Evolutionary conservation across 2,797 vertebrate genomes (phyloP).

Genomic region (Selene dorsalis): DNA sequence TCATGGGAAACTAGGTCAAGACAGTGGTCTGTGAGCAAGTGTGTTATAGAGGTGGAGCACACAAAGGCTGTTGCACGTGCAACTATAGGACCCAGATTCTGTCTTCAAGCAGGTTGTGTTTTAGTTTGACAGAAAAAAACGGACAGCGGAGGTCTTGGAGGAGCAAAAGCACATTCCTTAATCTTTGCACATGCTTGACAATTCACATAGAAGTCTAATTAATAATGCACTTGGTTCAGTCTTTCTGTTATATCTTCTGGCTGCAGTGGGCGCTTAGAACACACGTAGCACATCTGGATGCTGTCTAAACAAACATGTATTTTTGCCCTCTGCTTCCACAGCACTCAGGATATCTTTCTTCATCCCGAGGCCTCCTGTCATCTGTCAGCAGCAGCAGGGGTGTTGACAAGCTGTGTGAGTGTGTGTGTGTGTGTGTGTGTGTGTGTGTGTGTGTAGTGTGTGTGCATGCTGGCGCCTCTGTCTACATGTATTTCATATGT

Average conservation of each 20-base stretch:
- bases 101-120: conserved; percentile 5
- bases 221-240: conserved; percentile 26
- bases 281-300: conserved; percentile 58
- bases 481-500: neutral
- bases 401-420: conserved; percentile 42
- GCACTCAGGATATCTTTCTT: conserved; percentile 51
- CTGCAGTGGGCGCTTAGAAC: neutral
- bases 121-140: conserved; percentile 16
- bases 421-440: conserved; percentile 2
- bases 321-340: conserved; percentile 49
- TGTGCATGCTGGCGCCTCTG: neutral
- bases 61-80: neutral
- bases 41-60: conserved; percentile 13
- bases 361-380: conserved; percentile 65
- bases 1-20: conserved; percentile 69
- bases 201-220: conserved; percentile 8
- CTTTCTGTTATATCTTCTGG: conserved; percentile 32
- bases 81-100: neutral
- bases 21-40: conserved; percentile 26
- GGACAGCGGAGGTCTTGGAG: neutral
- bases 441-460: conserved; percentile 1
- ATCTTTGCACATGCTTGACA: neutral
- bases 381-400: conserved; percentile 52
- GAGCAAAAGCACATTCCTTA: neutral
- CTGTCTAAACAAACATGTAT: conserved; percentile 72